phyloP scores from a whole-genome alignment of 2,888 invertebrate genomes.

The Ormyrus labotus region DNA sequence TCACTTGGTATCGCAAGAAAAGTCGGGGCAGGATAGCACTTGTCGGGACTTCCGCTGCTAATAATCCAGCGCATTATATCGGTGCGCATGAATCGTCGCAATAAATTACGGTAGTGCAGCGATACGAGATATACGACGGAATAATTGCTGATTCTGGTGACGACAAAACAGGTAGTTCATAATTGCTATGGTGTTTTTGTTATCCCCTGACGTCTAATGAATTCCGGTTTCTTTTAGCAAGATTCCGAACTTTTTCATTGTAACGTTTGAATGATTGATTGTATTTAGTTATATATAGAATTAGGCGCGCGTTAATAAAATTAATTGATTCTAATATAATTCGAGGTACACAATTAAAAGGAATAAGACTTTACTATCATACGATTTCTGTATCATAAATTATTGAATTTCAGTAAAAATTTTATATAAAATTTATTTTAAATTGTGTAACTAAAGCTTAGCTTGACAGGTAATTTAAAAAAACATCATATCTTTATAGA shows the following conservation, averaged over 20 bases:
- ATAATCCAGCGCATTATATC: slow-evolving; percentile 37
- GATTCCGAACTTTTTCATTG: slow-evolving; percentile 11
- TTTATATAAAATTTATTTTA: no score
- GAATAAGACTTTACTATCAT: no score
- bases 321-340: slow-evolving; percentile 33
- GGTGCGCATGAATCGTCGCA: slow-evolving; percentile 30
- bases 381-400: no score
- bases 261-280: slow-evolving; percentile 41
- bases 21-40: not conserved
- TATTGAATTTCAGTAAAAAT: no score
- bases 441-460: no score
- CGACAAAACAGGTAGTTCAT: slow-evolving; percentile 38
- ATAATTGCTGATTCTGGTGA: slow-evolving; percentile 42
- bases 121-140: slow-evolving; percentile 46
- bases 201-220: slow-evolving; percentile 35
- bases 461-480: no score
- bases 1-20: slow-evolving; percentile 22
- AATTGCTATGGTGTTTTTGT: slow-evolving; percentile 41
- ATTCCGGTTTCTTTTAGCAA: slow-evolving; percentile 41
- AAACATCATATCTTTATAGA: no score
- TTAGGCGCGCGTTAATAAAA: slow-evolving; percentile 18
- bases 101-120: slow-evolving; percentile 48
- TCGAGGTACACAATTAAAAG: not conserved
- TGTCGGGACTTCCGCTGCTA: slow-evolving; percentile 30
- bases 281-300: not conserved